Evolutionary conservation across 2,888 invertebrate species (phyloP).

Genomic region (Steinernema hermaphroditum): DNA sequence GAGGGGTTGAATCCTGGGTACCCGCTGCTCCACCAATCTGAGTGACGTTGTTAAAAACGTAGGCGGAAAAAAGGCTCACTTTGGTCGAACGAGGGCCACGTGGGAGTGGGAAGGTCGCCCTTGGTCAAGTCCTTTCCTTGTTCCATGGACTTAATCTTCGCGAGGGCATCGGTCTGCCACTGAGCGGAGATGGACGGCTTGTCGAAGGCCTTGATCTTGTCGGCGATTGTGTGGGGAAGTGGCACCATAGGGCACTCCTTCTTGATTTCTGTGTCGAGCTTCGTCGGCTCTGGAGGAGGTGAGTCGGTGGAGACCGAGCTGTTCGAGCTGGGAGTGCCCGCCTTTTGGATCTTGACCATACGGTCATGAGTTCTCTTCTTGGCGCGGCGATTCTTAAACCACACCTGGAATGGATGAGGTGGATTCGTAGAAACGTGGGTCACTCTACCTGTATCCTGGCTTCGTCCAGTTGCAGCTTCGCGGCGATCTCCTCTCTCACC

Average conservation of each 20-base stretch:
- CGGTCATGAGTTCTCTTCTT: slow-evolving; percentile 3
- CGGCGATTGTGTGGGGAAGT: neutral
- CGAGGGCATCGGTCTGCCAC: too few species aligned
- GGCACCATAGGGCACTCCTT: slow-evolving; percentile 22
- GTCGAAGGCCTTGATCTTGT: slow-evolving; percentile 4
- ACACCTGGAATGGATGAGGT: neutral
- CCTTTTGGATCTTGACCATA: neutral
- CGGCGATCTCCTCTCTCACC: slow-evolving; percentile 20
- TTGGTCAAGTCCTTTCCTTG: neutral
- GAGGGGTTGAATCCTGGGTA: neutral
- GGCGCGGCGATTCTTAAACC: slow-evolving; percentile 15
- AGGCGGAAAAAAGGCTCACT: neutral
- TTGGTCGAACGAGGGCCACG: neutral
- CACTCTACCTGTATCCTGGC: slow-evolving; percentile 23
- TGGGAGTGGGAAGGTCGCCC: neutral
- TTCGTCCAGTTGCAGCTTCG: neutral
- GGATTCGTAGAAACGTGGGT: too few species aligned
- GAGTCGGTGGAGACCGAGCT: slow-evolving; percentile 15
- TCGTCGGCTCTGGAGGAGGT: neutral
- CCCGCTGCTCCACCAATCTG: neutral
- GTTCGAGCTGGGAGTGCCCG: slow-evolving; percentile 11
- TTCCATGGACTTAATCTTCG: too few species aligned
- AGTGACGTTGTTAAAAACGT: neutral
- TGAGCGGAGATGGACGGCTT: neutral
- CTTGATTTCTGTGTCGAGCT: neutral